Conservation (phyloP, 2,888 invertebrate genomes). For the Pseudeuparius sepicola region DNA sequence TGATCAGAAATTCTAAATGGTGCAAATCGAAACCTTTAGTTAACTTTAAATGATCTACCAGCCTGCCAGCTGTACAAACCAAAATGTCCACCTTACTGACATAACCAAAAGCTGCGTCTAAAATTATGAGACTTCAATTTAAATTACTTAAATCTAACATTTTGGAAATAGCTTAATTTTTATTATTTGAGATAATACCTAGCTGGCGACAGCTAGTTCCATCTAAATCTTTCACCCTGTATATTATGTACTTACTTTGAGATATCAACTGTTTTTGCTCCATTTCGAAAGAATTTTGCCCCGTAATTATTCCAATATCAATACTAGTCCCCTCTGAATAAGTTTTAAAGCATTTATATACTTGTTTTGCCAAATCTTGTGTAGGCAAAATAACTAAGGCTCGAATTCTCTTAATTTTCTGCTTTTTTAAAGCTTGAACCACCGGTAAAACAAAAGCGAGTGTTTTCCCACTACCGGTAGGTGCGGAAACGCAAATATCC, state of each 20-base stretch:
- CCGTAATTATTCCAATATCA: conserved; percentile 59
- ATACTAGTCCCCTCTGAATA: conserved; percentile 59
- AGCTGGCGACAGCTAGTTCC: too few relatives aligned
- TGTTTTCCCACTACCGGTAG: conserved; percentile 97
- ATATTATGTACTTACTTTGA: conserved; percentile 39
- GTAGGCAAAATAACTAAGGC: conserved; percentile 91
- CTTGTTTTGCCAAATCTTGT: conserved; percentile 83
- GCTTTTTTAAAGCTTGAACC: conserved; percentile 51
- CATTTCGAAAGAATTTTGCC: conserved; percentile 53
- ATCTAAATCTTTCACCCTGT: too few relatives aligned
- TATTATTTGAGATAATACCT: too few relatives aligned
- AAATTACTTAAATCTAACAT: conserved; percentile 4
- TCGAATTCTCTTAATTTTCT: conserved; percentile 46
- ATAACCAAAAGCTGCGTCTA: conserved; percentile 49
- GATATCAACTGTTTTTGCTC: conserved; percentile 57
- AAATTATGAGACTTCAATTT: conserved; percentile 28
- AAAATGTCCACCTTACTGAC: conserved; percentile 68
- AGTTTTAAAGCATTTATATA: conserved; percentile 69
- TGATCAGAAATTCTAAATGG: conserved; percentile 67
- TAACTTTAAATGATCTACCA: conserved; percentile 83
- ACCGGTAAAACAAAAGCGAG: conserved; percentile 88
- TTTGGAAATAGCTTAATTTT: too few relatives aligned
- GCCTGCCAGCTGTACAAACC: conserved; percentile 85
- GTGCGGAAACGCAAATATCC: conserved; percentile 93
- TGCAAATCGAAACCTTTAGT: conserved; percentile 70